phyloP scores from a whole-genome alignment of 2,113 vertebrate genomes.

The Perca flavescens region DNA sequence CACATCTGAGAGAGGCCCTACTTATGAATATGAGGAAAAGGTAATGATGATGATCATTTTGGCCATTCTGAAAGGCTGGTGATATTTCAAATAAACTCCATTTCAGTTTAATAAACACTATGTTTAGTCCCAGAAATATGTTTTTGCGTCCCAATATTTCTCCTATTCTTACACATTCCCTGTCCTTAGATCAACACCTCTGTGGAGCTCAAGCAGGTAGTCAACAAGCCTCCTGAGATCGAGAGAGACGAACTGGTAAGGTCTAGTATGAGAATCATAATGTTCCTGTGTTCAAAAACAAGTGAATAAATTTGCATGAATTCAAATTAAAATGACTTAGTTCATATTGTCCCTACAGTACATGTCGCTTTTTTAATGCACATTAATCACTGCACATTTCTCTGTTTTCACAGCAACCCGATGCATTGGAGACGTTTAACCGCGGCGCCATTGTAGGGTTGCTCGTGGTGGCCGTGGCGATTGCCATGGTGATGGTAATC shows the following conservation, averaged over 20 bases:
- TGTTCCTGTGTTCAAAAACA: neutral
- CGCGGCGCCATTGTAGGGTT: conserved; percentile 91
- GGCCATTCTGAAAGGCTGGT: neutral
- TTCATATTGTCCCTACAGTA: neutral
- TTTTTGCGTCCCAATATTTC: no score
- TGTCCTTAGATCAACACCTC: conserved; percentile 85
- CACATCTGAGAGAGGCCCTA: conserved; percentile 84
- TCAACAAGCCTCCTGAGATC: conserved; percentile 90
- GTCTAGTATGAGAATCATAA: neutral
- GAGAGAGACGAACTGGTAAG: conserved; percentile 88
- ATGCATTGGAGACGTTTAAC: conserved; percentile 89
- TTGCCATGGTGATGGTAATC: conserved; percentile 91
- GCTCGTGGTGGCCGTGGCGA: conserved; percentile 90
- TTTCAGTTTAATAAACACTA: neutral
- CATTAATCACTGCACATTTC: conserved; percentile 1
- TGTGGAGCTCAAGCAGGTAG: conserved; percentile 87
- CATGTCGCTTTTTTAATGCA: neutral
- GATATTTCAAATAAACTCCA: neutral
- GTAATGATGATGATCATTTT: conserved; percentile 58
- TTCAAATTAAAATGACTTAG: neutral
- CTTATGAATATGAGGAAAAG: conserved; percentile 87
- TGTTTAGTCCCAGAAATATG: neutral
- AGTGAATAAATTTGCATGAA: neutral
- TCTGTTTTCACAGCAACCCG: conserved; percentile 82
- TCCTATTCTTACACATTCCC: neutral